Percentiles rank a stretch among this genome's conserved stretches.
Conservation (phyloP, 2,888 invertebrate species). For the Coelinius sp. region DNA sequence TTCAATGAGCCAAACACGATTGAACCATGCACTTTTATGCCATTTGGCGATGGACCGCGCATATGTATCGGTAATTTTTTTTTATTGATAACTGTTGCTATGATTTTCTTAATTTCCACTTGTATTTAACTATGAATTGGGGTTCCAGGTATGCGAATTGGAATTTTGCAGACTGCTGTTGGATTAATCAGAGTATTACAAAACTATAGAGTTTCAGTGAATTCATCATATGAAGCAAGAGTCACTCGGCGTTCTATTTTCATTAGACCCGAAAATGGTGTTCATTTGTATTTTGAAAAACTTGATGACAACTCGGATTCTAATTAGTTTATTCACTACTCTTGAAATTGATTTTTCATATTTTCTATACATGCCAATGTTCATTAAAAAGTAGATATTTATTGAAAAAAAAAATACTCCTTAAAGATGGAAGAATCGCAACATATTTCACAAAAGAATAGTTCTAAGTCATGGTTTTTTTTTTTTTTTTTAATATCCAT, state of each 20-base stretch:
- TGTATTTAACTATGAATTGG: too few relatives aligned
- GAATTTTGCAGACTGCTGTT: conserved; percentile 54
- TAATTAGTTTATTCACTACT: too few relatives aligned
- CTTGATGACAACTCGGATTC: too few relatives aligned
- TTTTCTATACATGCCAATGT: too few relatives aligned
- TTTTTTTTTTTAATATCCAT: too few relatives aligned
- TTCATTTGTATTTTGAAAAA: conserved; percentile 48
- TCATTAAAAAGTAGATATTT: too few relatives aligned
- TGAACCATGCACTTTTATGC: conserved; percentile 54
- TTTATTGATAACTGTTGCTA: too few relatives aligned
- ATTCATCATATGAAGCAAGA: conserved; percentile 44
- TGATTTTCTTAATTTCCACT: background rate
- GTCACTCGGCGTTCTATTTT: conserved; percentile 51
- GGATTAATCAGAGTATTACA: conserved; percentile 55
- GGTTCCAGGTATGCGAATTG: conserved; percentile 55
- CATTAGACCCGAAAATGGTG: conserved; percentile 45
- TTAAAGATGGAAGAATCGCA: too few relatives aligned
- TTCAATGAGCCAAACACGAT: conserved; percentile 57
- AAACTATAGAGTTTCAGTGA: conserved; percentile 54
- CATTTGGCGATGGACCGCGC: conserved; percentile 55
- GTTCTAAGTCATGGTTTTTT: too few relatives aligned
- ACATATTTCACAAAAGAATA: too few relatives aligned
- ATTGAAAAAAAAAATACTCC: too few relatives aligned
- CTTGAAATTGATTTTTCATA: too few relatives aligned
- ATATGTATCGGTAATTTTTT: conserved; percentile 36